Evolutionary conservation across 1,140 invertebrate genomes (phyloP), one percentile per base, ranked within the genome.

Genomic region (Melitaea cinxia): DNA sequence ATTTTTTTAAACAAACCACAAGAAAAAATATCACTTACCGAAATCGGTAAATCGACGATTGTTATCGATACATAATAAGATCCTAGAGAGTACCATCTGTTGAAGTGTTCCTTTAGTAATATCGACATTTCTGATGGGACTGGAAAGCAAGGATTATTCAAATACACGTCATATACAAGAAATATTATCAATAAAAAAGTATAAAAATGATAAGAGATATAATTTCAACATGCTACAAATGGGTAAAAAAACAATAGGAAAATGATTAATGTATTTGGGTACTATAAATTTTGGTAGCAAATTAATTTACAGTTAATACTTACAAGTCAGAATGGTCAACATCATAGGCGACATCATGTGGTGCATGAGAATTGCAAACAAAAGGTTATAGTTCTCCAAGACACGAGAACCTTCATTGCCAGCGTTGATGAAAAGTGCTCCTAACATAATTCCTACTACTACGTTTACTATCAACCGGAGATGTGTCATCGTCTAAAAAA

Each of bases 11-110:
- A 24, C 23, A 24, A 24, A 14, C n/a, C 42, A 24, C 24, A 24
- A 15, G 23, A 2, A n/a, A 56, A 19, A 58, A 12, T 45, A 45
- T 23, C 64, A 92, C 93, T 92, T 87, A 96, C 93, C 50, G 94
- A 94, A 56, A 96, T 92, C 0, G 96, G 96, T 73, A 96, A 85
- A 75, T 97, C 96, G 0, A 98, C 94, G 30, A 99, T 81, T 0
- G 96, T 98, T 52, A 97, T 94, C 9, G 97, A 96, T 24, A 95
- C 92, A 78, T 98, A 99, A 78, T 97, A 99, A 4, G 97, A 95
- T 82, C 97, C 98, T 4, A 98, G 90, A 7, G 97, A 98, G 91
- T 99, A 99, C 98, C 98, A 99, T 83, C 97, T 94, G 85, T 99
- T 99, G 65, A 98, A 96, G 80, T 99, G 97, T 88, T 99, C 98